Evolutionary conservation across 2,888 invertebrate species (phyloP).

Genomic region (Spicauda simplicius): DNA sequence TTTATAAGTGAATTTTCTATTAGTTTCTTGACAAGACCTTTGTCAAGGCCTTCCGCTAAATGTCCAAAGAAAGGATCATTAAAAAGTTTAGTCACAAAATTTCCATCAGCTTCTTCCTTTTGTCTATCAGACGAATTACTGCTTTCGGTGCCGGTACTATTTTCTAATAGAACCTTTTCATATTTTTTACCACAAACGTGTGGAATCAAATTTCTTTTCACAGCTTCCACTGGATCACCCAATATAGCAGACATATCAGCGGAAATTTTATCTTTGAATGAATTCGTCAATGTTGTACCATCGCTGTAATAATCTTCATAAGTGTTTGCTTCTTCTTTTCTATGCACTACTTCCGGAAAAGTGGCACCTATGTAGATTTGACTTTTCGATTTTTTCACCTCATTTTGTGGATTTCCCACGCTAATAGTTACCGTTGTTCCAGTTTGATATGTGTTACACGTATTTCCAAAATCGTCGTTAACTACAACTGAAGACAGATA

Average conservation of each 20-base stretch:
- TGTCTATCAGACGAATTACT: slow-evolving; percentile 29
- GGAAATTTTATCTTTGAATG: slow-evolving; percentile 45
- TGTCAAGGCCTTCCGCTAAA: slow-evolving; percentile 86
- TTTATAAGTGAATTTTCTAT: slow-evolving; percentile 88
- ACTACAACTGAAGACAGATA: slow-evolving; percentile 91
- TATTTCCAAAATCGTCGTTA: slow-evolving; percentile 81
- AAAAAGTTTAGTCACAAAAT: slow-evolving; percentile 85
- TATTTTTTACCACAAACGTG: slow-evolving; percentile 89
- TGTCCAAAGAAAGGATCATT: slow-evolving; percentile 87
- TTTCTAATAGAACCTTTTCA: slow-evolving; percentile 40
- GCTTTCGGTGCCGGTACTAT: slow-evolving; percentile 46
- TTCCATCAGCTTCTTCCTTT: slow-evolving; percentile 56
- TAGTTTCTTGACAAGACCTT: slow-evolving; percentile 86
- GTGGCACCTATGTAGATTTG: slow-evolving; percentile 80
- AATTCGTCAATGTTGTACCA: slow-evolving; percentile 48
- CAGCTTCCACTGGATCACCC: slow-evolving; percentile 91
- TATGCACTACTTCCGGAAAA: slow-evolving; percentile 59
- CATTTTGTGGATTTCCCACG: slow-evolving; percentile 80
- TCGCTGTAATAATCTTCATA: slow-evolving; percentile 76
- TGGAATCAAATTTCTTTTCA: slow-evolving; percentile 89
- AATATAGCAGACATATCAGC: slow-evolving; percentile 84
- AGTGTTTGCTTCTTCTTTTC: slow-evolving; percentile 60
- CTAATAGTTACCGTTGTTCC: slow-evolving; percentile 87
- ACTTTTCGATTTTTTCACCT: slow-evolving; percentile 75
- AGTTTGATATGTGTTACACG: slow-evolving; percentile 77